phyloP scores from a whole-genome alignment of 2,797 vertebrate species.

The Chromis chromis region DNA sequence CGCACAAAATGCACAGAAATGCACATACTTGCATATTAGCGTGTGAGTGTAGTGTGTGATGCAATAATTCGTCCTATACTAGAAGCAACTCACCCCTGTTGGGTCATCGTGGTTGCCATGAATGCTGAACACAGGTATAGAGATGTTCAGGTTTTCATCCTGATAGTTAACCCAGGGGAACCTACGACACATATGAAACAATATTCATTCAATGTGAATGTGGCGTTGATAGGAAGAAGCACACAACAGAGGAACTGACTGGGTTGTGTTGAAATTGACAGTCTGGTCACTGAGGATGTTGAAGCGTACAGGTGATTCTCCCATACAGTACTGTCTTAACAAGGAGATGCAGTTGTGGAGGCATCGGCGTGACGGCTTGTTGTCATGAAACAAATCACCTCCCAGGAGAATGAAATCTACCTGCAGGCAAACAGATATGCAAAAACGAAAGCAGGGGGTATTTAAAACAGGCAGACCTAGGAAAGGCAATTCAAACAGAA shows the following conservation, averaged over 20 bases:
- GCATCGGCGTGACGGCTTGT: slow-evolving; percentile 94
- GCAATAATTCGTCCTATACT: background rate
- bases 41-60: background rate
- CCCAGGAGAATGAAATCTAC: slow-evolving; percentile 97
- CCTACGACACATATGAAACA: slow-evolving; percentile 73
- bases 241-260: slow-evolving; percentile 82
- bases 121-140: slow-evolving; percentile 96
- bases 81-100: slow-evolving; percentile 89
- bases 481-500: background rate
- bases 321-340: slow-evolving; percentile 95
- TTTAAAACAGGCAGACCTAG: background rate
- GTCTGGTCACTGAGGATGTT: slow-evolving; percentile 96
- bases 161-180: slow-evolving; percentile 99
- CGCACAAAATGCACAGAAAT: background rate
- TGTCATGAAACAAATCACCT: slow-evolving; percentile 98
- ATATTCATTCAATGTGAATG: slow-evolving; percentile 8
- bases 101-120: slow-evolving; percentile 99
- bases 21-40: background rate
- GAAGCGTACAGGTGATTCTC: slow-evolving; percentile 92
- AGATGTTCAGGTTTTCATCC: slow-evolving; percentile 96
- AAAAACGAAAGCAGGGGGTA: background rate
- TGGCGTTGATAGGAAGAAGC: background rate
- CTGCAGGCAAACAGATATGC: slow-evolving; percentile 73
- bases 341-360: slow-evolving; percentile 90
- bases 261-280: slow-evolving; percentile 94